These are phyloP conservation scores for Drosophila gunungcola DNA, from an alignment of 1,140 invertebrate species.

Conservation along the genomic window DNA sequence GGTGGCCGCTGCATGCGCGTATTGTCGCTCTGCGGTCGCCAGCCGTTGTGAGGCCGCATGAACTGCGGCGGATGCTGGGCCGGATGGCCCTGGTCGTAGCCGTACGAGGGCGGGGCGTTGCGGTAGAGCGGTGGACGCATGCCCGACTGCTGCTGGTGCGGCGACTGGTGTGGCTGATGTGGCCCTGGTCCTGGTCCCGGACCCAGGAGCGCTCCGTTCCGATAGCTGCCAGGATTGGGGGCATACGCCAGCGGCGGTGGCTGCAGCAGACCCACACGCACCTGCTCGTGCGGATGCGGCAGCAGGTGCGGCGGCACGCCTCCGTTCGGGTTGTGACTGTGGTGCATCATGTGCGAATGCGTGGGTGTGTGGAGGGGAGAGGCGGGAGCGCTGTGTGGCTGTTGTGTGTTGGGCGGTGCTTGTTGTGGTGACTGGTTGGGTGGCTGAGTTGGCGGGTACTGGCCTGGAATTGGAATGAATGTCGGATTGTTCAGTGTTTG, in stretches of 20 bases:
- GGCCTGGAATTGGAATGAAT: constrained; percentile 79
- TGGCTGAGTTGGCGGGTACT: constrained; percentile 57
- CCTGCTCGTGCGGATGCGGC: constrained; percentile 69
- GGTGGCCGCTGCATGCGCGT: constrained; percentile 74
- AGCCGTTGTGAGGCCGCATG: constrained; percentile 70
- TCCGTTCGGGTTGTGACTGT: constrained; percentile 46
- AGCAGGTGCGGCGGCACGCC: constrained; percentile 42
- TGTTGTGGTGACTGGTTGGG: constrained; percentile 56
- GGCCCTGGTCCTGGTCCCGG: constrained; percentile 46
- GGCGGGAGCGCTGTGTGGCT: constrained; percentile 47
- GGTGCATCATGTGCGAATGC: constrained; percentile 68
- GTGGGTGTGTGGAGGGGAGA: constrained; percentile 56
- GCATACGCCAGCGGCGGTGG: constrained; percentile 52
- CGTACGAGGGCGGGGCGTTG: constrained; percentile 47
- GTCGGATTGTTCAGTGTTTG: constrained; percentile 55
- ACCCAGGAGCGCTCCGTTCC: constrained; percentile 62
- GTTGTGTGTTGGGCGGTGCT: constrained; percentile 61
- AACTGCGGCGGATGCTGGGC: constrained; percentile 53
- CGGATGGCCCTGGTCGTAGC: constrained; percentile 55
- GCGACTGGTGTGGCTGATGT: constrained; percentile 29
- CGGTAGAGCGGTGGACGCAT: constrained; percentile 34
- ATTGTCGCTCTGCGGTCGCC: constrained; percentile 62
- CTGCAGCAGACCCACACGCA: constrained; percentile 67
- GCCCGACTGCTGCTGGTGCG: constrained; percentile 32
- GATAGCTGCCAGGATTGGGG: constrained; percentile 43